These are phyloP conservation scores for Choloepus hoffmanni DNA, from an alignment of 2,113 vertebrate genomes.

Conservation along the genomic window DNA sequence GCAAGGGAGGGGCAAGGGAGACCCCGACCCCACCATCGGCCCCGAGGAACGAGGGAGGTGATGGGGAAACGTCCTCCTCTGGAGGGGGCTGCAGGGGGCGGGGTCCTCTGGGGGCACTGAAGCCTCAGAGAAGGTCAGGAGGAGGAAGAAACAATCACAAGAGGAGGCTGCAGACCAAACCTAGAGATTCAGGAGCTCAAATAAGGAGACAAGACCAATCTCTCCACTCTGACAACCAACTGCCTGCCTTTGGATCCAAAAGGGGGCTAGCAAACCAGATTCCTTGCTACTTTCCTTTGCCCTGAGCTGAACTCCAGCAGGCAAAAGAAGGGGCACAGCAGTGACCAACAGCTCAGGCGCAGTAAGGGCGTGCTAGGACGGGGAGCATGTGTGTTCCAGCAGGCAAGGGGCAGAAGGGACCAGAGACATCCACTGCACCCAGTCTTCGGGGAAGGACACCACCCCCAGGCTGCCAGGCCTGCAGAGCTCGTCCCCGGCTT, in stretches of 20 bases:
- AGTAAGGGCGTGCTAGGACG: neutral
- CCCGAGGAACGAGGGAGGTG: neutral
- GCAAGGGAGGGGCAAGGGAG: neutral
- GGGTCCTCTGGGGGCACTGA: too few relatives aligned
- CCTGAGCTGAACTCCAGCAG: neutral
- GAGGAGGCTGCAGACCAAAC: neutral
- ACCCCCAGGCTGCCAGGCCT: too few relatives aligned
- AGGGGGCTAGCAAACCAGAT: neutral
- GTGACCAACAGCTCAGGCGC: accelerated
- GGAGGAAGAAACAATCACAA: neutral
- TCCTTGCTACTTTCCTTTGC: neutral
- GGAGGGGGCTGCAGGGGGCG: neutral
- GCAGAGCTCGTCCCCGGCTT: too few relatives aligned
- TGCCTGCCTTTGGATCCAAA: neutral
- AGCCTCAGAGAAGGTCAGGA: too few relatives aligned
- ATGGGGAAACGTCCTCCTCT: neutral
- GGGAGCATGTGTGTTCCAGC: too few relatives aligned
- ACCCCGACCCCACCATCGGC: too few relatives aligned
- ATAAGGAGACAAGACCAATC: neutral
- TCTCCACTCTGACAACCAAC: too few relatives aligned
- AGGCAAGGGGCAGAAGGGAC: neutral
- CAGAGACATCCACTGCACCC: neutral
- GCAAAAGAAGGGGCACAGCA: neutral
- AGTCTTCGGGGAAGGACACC: too few relatives aligned
- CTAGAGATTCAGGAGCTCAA: neutral